Base-by-base conservation (phyloP, 2,113 vertebrate species). In the Ceyx cyanopectus region DNA sequence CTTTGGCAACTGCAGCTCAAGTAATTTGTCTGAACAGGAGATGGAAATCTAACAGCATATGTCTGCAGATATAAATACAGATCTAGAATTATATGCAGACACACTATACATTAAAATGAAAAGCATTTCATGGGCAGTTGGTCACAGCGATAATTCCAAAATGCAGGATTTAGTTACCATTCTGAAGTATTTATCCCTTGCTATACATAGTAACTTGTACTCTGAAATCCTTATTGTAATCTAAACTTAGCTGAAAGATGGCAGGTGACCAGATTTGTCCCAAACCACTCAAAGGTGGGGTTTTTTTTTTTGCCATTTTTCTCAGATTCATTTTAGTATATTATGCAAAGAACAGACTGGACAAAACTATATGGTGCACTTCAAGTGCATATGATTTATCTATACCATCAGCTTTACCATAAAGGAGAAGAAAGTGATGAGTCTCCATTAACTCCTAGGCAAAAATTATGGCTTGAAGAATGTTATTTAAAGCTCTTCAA, bases 1-100 rank as follows among this genome's bases (percentile, higher is more conserved):
- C 96, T 95, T 96, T 97, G 96, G 96, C 97, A 98, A 96, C 95
- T 93, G 94, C 85, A 46, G 95, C 90, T 93, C 58, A 89, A 96
- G 93, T 87, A 87, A 97, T 97, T 94, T 96, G 96, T 97, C 46
- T 79, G 95, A 96, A 85, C 94, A 91, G 85, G 95, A 95, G 96
- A 94, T 83, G 92, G 90, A 91, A 91, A 96, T 46, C 94, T 88
- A 96, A 93, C 96, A 97, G 89, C 96, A 96, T 94, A 94, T 89
- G 96, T 93, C 50, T 86, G 79, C 34, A 81, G 96, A 92, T 93
- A 96, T 96, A 97, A 97, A 93, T 97, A 96, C 72, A 75, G 94
- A 95, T 70, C 96, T 94, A 89, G 93, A 92, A 91, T 91, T 96
- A 62, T 76, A 90, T 93, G 76, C 50, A 94, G 96, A 97, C 95